Evolutionary conservation across 2,888 invertebrate genomes (phyloP).

Genomic region (Nymphalis polychloros): DNA sequence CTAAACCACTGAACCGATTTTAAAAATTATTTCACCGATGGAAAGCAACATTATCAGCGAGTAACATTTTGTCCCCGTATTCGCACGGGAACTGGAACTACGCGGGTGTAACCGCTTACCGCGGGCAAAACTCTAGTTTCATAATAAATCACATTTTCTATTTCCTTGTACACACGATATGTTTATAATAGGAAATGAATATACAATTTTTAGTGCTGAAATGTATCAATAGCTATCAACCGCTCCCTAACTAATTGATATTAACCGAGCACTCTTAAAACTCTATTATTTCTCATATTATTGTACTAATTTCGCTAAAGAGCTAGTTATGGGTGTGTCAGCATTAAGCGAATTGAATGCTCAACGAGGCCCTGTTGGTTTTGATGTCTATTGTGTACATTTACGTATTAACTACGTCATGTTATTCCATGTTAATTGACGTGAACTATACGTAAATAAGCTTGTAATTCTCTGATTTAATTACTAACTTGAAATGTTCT

Average conservation of each 20-base stretch:
- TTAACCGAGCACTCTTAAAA: conserved; percentile 11
- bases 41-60: no score
- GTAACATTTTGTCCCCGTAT: no score
- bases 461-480: background rate
- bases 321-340: conserved; percentile 19
- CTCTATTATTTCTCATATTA: conserved; percentile 12
- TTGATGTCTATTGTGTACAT: background rate
- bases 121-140: no score
- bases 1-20: no score
- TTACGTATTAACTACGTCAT: conserved; percentile 1
- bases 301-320: conserved; percentile 25
- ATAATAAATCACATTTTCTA: no score
- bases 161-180: no score
- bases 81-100: no score
- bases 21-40: no score
- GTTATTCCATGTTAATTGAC: background rate
- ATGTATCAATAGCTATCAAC: conserved; percentile 4
- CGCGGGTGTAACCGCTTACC: no score
- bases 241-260: conserved; percentile 21
- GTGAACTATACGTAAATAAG: background rate
- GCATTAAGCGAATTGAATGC: conserved; percentile 18
- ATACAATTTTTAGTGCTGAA: background rate
- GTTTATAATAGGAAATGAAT: no score
- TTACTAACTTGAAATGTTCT: background rate
- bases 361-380: conserved; percentile 14